phyloP scores from a whole-genome alignment of 2,888 invertebrate genomes.

The Heteromurus nitidus region DNA sequence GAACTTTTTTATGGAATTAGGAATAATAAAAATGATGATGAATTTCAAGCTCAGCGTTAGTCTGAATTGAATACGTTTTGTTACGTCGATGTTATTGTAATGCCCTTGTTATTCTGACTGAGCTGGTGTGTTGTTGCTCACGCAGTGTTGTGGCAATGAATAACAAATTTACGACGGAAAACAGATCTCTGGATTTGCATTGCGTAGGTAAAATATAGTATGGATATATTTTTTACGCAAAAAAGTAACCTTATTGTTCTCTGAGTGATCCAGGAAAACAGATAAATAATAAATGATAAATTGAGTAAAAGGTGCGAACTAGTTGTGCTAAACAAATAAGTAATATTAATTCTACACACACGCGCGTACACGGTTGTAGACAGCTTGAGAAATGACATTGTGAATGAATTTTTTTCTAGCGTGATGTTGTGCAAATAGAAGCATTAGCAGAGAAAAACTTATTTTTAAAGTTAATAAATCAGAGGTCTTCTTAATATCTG shows the following conservation, averaged over 20 bases:
- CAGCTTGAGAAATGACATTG: too few relatives aligned
- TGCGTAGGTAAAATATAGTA: not conserved
- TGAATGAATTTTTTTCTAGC: too few relatives aligned
- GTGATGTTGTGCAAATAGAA: too few relatives aligned
- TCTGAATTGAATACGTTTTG: not conserved
- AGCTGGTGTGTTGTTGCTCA: not conserved
- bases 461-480: too few relatives aligned
- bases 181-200: not conserved
- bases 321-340: not conserved
- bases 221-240: not conserved
- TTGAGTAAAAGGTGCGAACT: not conserved
- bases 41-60: too few relatives aligned
- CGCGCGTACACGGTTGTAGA: too few relatives aligned
- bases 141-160: not conserved
- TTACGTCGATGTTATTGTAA: not conserved
- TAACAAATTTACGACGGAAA: not conserved
- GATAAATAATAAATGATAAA: not conserved
- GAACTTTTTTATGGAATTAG: not conserved
- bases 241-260: not conserved
- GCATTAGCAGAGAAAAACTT: too few relatives aligned
- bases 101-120: conserved; percentile 12
- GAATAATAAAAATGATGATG: not conserved
- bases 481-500: too few relatives aligned
- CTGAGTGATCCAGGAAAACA: not conserved
- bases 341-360: too few relatives aligned